Evolutionary conservation across 2,113 vertebrate genomes (phyloP).

Genomic region (Daubentonia madagascariensis): DNA sequence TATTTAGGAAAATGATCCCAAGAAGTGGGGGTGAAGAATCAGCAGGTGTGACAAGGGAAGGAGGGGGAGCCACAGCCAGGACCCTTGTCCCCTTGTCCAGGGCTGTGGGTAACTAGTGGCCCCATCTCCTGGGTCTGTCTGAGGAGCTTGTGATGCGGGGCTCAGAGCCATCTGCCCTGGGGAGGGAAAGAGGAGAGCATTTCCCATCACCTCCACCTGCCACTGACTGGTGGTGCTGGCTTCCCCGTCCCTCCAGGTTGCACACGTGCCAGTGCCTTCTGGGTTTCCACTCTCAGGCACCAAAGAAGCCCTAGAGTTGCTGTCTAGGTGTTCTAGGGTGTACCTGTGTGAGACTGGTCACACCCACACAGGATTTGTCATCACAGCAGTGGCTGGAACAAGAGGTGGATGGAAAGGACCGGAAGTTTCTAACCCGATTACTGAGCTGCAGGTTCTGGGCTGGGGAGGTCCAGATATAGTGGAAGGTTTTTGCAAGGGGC

Average conservation of each 20-base stretch:
- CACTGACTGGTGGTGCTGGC: accelerated
- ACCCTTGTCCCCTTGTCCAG: neutral
- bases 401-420: neutral
- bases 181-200: accelerated
- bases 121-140: neutral
- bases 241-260: neutral
- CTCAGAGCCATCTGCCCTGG: neutral
- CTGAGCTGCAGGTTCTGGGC: neutral
- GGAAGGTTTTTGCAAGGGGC: neutral
- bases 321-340: neutral
- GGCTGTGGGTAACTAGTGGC: accelerated
- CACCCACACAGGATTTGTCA: neutral
- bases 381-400: neutral
- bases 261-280: accelerated
- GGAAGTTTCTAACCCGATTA: neutral
- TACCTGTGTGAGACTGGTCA: neutral
- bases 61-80: accelerated
- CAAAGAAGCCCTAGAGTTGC: neutral
- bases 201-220: neutral
- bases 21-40: neutral
- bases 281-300: neutral
- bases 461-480: neutral
- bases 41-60: neutral
- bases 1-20: neutral
- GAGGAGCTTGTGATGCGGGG: accelerated